Percentiles rank a stretch among this genome's conserved stretches.
These are phyloP conservation scores for Pollenia labialis DNA, from an alignment of 2,888 invertebrate species.

Conservation along the genomic window DNA sequence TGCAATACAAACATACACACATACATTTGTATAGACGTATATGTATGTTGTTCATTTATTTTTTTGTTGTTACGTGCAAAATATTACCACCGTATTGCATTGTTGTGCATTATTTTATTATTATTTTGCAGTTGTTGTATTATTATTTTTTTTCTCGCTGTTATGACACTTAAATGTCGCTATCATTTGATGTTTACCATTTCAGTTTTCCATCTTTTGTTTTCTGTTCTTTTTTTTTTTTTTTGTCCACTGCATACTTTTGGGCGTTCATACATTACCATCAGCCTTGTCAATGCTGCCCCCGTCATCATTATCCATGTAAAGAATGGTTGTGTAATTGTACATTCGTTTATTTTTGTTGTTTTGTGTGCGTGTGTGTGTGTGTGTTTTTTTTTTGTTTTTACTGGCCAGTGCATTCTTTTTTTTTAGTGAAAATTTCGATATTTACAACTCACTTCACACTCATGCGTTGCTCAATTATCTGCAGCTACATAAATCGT, in stretches of 20 bases:
- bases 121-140: conserved; percentile 46
- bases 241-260: conserved; percentile 27
- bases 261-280: conserved; percentile 60
- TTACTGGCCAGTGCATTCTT: conserved; percentile 13
- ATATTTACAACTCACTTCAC: conserved; percentile 71
- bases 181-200: conserved; percentile 71
- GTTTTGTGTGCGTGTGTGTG: background rate
- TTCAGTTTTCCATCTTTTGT: conserved; percentile 34
- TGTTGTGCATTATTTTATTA: conserved; percentile 67
- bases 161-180: conserved; percentile 73
- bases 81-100: conserved; percentile 64
- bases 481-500: conserved; percentile 73
- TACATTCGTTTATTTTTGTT: conserved; percentile 52
- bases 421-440: conserved; percentile 28
- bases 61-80: conserved; percentile 55
- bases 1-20: background rate
- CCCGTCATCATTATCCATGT: conserved; percentile 42
- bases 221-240: background rate
- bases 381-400: background rate
- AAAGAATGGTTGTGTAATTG: conserved; percentile 54
- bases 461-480: conserved; percentile 72
- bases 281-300: conserved; percentile 39
- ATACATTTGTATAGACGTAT: background rate
- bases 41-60: conserved; percentile 39
- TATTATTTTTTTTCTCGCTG: conserved; percentile 37